Conservation (phyloP, 1,140 invertebrate species). For the Eupristina koningsbergeri region DNA sequence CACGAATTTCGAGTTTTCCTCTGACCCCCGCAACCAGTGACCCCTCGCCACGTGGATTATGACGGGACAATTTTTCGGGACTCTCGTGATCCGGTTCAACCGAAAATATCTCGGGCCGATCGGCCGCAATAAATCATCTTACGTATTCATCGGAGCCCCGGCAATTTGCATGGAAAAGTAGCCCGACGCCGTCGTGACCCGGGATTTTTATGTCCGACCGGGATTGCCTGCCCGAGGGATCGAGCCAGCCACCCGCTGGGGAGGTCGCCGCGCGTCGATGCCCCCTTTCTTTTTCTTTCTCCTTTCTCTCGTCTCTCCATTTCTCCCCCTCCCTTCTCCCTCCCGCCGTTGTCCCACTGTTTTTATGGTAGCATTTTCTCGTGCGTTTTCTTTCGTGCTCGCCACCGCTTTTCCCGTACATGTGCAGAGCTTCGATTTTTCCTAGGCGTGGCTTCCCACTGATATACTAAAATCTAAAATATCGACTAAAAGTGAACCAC, state of each 20-base stretch:
- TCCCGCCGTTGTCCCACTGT: not conserved
- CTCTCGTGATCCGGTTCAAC: conserved; percentile 6
- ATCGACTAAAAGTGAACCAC: too few species aligned
- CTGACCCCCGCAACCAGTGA: too few species aligned
- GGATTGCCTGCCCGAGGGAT: not conserved
- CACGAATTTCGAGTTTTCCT: not conserved
- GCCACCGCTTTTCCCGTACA: not conserved
- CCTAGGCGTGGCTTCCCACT: not conserved
- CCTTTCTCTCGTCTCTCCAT: too few species aligned
- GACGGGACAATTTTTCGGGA: conserved; percentile 45
- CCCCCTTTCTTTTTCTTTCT: not conserved
- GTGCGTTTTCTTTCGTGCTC: conserved; percentile 2
- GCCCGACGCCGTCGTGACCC: not conserved
- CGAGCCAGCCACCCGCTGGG: not conserved
- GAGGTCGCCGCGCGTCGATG: not conserved
- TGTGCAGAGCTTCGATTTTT: conserved; percentile 11
- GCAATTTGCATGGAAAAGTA: conserved; percentile 51
- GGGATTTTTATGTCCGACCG: conserved; percentile 28
- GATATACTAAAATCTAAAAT: too few species aligned
- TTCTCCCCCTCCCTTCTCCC: not conserved
- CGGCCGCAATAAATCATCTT: conserved; percentile 48
- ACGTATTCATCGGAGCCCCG: conserved; percentile 38
- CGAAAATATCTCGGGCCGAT: conserved; percentile 16
- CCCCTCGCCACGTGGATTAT: not conserved
- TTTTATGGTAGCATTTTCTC: not conserved